Evolutionary conservation across 2,888 invertebrate species (phyloP).

Genomic region (Hydrotaea cyrtoneurina): DNA sequence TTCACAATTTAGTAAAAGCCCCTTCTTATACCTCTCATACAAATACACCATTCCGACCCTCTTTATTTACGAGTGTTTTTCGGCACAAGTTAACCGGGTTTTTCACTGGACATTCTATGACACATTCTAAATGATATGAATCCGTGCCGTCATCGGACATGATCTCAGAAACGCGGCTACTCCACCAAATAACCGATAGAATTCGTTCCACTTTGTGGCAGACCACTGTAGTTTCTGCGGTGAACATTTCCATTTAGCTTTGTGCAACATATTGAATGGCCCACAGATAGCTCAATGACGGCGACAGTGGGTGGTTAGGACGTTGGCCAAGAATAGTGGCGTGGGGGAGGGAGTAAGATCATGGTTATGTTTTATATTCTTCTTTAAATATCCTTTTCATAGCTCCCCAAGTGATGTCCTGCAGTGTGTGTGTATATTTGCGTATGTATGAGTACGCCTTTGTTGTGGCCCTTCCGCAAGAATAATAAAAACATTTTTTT

Average conservation of each 20-base stretch:
- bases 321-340: not conserved
- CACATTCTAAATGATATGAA: too few species aligned
- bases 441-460: not conserved
- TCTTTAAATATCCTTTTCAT: not conserved
- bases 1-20: too few species aligned
- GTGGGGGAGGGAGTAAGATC: not conserved
- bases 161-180: too few species aligned
- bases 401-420: conserved; percentile 9
- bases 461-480: not conserved
- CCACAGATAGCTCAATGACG: not conserved
- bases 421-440: not conserved
- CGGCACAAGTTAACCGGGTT: too few species aligned
- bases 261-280: not conserved
- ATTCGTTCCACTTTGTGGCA: too few species aligned
- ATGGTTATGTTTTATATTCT: conserved; percentile 9
- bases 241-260: not conserved
- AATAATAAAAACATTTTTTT: conserved; percentile 2
- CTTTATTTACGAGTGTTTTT: too few species aligned
- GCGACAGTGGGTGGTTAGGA: not conserved
- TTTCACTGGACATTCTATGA: too few species aligned
- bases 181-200: too few species aligned
- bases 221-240: too few species aligned
- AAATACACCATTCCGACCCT: too few species aligned
- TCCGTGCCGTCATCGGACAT: too few species aligned
- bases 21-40: too few species aligned